Percentiles rank a stretch among this genome's conserved stretches.
phyloP scores from a whole-genome alignment of 2,888 invertebrate species.

The Parapristionchus giblindavisi region DNA sequence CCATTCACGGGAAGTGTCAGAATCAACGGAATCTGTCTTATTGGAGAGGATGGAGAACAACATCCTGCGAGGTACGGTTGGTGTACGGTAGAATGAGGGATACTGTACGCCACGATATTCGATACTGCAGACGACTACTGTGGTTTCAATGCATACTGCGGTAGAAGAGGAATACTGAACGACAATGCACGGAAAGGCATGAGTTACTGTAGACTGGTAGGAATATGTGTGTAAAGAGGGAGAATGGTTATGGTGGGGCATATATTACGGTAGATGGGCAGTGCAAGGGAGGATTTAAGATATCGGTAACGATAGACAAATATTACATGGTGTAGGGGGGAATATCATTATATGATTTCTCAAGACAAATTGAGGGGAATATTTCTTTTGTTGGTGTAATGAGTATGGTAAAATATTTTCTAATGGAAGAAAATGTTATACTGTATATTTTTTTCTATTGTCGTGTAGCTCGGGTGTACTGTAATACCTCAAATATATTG shows the following conservation, averaged over 20 bases:
- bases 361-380: too few relatives aligned
- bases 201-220: not conserved
- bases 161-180: not conserved
- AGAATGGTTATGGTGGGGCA: not conserved
- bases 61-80: conserved; percentile 85
- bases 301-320: too few relatives aligned
- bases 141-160: too few relatives aligned
- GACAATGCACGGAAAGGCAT: not conserved
- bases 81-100: not conserved
- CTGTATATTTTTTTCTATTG: too few relatives aligned
- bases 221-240: not conserved
- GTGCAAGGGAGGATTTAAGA: not conserved
- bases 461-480: too few relatives aligned
- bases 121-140: too few relatives aligned
- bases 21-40: conserved; percentile 88
- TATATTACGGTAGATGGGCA: conserved; percentile 42
- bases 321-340: too few relatives aligned
- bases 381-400: too few relatives aligned
- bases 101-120: not conserved
- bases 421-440: too few relatives aligned
- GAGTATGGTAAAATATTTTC: too few relatives aligned
- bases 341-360: too few relatives aligned
- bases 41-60: conserved; percentile 82
- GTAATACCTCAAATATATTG: too few relatives aligned
- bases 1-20: conserved; percentile 93